Percentiles rank a stretch among this genome's conserved stretches.
phyloP scores from a whole-genome alignment of 2,888 invertebrate species.

The Pterobdella sp. region DNA sequence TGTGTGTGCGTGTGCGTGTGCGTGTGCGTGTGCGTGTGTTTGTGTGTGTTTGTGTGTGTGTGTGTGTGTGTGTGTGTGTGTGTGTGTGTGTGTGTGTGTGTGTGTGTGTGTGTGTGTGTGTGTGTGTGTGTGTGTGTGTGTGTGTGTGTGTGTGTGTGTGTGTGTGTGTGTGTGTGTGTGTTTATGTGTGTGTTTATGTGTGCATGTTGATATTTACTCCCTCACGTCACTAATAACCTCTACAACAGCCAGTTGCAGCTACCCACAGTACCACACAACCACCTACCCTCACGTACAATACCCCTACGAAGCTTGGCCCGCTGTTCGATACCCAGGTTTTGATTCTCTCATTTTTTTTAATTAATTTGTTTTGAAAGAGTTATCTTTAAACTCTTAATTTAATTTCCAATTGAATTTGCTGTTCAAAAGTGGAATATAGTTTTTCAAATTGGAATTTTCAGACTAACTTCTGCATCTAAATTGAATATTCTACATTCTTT shows the following conservation, averaged over 20 bases:
- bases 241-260: conserved; percentile 23
- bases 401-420: neutral
- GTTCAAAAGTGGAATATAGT: too few relatives aligned
- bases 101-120: neutral
- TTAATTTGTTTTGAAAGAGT: neutral
- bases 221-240: neutral
- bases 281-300: conserved; percentile 27
- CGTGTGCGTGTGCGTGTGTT: neutral
- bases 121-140: neutral
- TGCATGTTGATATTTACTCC: neutral
- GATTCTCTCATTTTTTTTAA: neutral
- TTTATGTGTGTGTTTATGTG: too few relatives aligned
- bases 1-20: neutral
- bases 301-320: conserved; percentile 28
- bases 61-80: neutral
- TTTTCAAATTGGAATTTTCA: too few relatives aligned
- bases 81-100: neutral
- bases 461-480: too few relatives aligned
- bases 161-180: neutral
- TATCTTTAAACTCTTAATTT: neutral
- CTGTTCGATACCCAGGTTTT: conserved; percentile 28
- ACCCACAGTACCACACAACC: conserved; percentile 24
- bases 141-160: neutral
- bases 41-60: neutral
- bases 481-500: neutral